Base-by-base conservation (phyloP, 2,888 invertebrate genomes). In the Clusia tigrina region DNA sequence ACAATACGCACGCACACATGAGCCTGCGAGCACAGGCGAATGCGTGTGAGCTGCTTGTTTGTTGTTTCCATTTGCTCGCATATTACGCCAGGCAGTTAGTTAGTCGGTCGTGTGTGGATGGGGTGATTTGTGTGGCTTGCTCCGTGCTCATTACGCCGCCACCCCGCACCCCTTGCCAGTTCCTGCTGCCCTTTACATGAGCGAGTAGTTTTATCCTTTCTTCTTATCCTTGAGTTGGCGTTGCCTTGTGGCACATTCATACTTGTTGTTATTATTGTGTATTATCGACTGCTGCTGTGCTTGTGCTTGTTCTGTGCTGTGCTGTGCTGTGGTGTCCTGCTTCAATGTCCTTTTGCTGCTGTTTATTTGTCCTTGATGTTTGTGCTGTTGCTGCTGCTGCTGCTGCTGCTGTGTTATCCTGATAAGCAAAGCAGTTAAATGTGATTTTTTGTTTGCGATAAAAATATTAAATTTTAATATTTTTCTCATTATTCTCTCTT, bases 381-480 rank as follows among this genome's bases (percentile, higher is more conserved):
- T 12, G 25, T 60, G 51, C 38, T 42, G 38, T 26, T 25, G 48
- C 17, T 63, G 60, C 52, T 65, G 51, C 54, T 57, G 61, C 20
- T 67, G 42, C 51, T 65, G 42, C 54, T 64, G 57, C 65, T 70
- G 54, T 59, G 63, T 67, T 46, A 52, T 52, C 48, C 58, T 60
- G 62, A 62, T 62, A 60, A 62, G 60, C 62, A 32, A 54, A 65
- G 65, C 67, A 72, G 72, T 76, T 74, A 73, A 76, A 74, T 77
- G 68, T 65, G 76, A 76, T 76, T 70, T 74, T 76, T 70, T 69
- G 71, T 65, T 72, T 10, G 60, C 59, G 76, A 76, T 76, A 77
- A 66, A 76, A 74, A 75, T 75, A 77, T 76, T 70, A 71, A 74
- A 76, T 76, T 75, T 75, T 76, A 77, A 76, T 76, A 76, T 76